Conservation (phyloP, 2,797 vertebrate species). For the Diplodus sargus region DNA sequence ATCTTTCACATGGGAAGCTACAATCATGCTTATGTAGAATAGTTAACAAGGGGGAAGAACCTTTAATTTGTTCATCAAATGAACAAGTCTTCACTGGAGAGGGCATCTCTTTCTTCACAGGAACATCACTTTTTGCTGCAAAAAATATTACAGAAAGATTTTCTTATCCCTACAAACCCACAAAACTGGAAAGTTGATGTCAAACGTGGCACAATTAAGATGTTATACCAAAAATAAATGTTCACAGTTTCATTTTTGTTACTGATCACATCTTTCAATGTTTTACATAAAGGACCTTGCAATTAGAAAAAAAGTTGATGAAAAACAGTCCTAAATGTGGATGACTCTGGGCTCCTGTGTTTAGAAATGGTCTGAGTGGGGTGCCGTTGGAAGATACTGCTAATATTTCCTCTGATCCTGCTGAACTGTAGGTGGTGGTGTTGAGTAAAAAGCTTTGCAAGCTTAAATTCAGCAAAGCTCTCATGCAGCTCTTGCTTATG, state of each 20-base stretch:
- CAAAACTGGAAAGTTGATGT: background rate
- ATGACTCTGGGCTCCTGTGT: background rate
- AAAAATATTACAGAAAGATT: slow-evolving; percentile 27
- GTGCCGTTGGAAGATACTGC: background rate
- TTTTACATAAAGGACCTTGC: background rate
- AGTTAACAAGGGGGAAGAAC: slow-evolving; percentile 71
- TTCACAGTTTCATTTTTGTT: slow-evolving; percentile 4
- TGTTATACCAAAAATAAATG: background rate
- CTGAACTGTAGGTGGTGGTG: slow-evolving; percentile 40
- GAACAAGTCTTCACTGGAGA: slow-evolving; percentile 93
- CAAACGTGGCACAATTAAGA: background rate
- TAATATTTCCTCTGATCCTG: slow-evolving; percentile 9
- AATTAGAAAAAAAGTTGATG: background rate
- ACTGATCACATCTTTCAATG: slow-evolving; percentile 7
- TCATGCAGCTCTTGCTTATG: slow-evolving; percentile 14
- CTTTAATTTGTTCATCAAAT: slow-evolving; percentile 95
- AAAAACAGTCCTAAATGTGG: slow-evolving; percentile 2
- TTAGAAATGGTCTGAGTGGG: background rate
- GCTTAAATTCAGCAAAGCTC: background rate
- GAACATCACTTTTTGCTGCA: slow-evolving; percentile 88
- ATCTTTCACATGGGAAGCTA: background rate
- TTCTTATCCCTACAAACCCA: background rate
- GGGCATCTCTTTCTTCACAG: slow-evolving; percentile 94
- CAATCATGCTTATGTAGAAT: background rate
- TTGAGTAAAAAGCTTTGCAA: slow-evolving; percentile 23